A percentile compares a stretch with the other conserved stretches of the same genome.
phyloP scores from a whole-genome alignment of 2,888 invertebrate genomes.

The Notocelia uddmanniana region DNA sequence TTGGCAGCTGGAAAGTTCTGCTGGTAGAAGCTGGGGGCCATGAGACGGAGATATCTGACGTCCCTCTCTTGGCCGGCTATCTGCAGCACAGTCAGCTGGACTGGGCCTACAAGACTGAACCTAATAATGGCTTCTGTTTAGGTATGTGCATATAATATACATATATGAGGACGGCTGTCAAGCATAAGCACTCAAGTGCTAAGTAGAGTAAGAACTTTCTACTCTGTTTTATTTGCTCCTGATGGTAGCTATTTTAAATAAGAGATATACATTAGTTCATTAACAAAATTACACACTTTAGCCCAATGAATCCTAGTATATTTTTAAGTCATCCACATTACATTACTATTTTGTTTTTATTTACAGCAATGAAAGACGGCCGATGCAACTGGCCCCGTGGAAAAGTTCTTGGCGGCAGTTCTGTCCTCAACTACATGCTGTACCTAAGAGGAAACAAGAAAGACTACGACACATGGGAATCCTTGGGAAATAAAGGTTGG shows the following conservation, averaged over 20 bases:
- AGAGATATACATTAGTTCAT: not conserved
- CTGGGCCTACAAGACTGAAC: slow-evolving; percentile 97
- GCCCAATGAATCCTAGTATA: not conserved
- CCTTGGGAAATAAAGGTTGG: slow-evolving; percentile 95
- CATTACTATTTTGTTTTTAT: slow-evolving; percentile 33
- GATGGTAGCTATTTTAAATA: no score
- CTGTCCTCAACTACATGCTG: slow-evolving; percentile 96
- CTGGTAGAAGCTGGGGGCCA: slow-evolving; percentile 95
- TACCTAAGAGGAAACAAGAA: slow-evolving; percentile 95
- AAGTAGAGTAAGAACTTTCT: no score
- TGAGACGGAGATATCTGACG: slow-evolving; percentile 96
- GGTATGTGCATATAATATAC: slow-evolving; percentile 83
- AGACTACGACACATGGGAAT: slow-evolving; percentile 97
- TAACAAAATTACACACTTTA: not conserved
- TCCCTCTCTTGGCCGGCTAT: slow-evolving; percentile 94
- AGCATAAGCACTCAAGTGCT: no score
- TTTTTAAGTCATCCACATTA: not conserved
- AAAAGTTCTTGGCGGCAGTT: slow-evolving; percentile 95
- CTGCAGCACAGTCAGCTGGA: slow-evolving; percentile 94
- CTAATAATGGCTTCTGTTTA: slow-evolving; percentile 92
- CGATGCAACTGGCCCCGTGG: slow-evolving; percentile 97
- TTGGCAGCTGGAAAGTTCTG: slow-evolving; percentile 92
- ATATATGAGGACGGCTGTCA: no score
- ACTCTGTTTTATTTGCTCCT: no score
- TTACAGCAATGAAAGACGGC: slow-evolving; percentile 92